Conservation (phyloP, 1,140 invertebrate genomes). For the Nasonia giraulti region DNA sequence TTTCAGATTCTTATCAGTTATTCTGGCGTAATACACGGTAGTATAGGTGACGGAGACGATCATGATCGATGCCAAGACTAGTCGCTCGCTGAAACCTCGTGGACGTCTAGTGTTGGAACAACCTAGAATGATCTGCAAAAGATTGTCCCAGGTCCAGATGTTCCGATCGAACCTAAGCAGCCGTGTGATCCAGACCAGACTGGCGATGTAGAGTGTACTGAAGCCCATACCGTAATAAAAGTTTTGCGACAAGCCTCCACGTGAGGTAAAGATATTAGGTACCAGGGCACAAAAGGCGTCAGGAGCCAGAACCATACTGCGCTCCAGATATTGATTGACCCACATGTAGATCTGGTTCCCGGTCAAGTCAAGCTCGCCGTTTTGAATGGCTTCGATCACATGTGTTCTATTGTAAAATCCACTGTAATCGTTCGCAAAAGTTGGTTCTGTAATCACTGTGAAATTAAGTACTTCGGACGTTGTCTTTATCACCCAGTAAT, state of each 20-base stretch:
- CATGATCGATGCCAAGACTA: not conserved
- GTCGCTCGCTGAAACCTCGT: not conserved
- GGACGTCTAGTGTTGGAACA: not conserved
- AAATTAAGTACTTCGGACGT: conserved; percentile 35
- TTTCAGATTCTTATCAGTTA: not conserved
- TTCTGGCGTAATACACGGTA: not conserved
- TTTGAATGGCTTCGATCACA: not conserved
- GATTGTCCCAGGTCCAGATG: conserved; percentile 19
- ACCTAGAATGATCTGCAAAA: conserved; percentile 12
- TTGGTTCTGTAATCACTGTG: not conserved
- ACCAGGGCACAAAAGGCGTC: conserved; percentile 39
- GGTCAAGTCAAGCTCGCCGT: not conserved
- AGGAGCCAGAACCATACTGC: not conserved
- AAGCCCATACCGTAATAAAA: not conserved
- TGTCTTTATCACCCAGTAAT: not conserved
- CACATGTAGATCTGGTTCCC: not conserved
- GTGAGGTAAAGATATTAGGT: not conserved
- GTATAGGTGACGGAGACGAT: not conserved
- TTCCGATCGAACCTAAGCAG: not conserved
- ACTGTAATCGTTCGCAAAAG: not conserved
- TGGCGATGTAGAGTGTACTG: not conserved
- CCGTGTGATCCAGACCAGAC: not conserved
- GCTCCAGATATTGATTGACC: not conserved
- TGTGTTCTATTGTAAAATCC: not conserved
- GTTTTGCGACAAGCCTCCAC: accelerated